Evolutionary conservation across 1,140 invertebrate genomes (phyloP), one percentile per base, ranked within the genome.

Genomic region (Drosophila mojavensis): DNA sequence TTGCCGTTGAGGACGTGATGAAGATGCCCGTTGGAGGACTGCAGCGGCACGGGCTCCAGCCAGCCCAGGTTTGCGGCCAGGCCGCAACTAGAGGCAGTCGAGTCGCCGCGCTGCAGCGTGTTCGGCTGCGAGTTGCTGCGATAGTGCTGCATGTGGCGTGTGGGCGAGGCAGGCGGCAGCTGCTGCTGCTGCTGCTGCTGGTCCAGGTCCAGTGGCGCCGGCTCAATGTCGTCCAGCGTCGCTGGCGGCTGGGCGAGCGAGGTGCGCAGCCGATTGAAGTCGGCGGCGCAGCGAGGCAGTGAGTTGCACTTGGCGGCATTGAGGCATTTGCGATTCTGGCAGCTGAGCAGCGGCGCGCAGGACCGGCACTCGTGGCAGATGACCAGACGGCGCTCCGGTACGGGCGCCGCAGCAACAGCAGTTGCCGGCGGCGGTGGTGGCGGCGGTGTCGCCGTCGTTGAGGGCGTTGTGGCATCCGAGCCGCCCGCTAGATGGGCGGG

Each of bases 291-390:
- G 78, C 91, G 86, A 75, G 92, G 92, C 91, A 92, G 91, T 92
- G 92, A 92, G 79, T 92, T 92, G 82, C 91, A 92, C 73, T 92
- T 92, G 79, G 91, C 81, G 78, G 90, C 90, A 43, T 92, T 92
- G 63, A 92, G 83, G 84, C 92, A 92, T 80, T 92, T 92, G 53
- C 91, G 80, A 90, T 92, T 92, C 64, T 80, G 91, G 79, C 92
- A 92, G 73, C 81, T 83, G 9, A 81, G 67, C 13, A 91, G 73
- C 24, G 91, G 91, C 4, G 91, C 86, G 47, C 90, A 92, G 26
- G 84, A 92, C 2, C 91, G 77, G 51, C 91, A 92, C 47, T 92
- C 91, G 33, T 92, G 91, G 70, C 91, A 92, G 63, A 90, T 91
- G 20, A 91, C 86, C 47, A 90, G 75, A 0, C 80, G 75, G 11